Conservation (phyloP, 2,113 vertebrate genomes). For the Ptilonorhynchus violaceus region DNA sequence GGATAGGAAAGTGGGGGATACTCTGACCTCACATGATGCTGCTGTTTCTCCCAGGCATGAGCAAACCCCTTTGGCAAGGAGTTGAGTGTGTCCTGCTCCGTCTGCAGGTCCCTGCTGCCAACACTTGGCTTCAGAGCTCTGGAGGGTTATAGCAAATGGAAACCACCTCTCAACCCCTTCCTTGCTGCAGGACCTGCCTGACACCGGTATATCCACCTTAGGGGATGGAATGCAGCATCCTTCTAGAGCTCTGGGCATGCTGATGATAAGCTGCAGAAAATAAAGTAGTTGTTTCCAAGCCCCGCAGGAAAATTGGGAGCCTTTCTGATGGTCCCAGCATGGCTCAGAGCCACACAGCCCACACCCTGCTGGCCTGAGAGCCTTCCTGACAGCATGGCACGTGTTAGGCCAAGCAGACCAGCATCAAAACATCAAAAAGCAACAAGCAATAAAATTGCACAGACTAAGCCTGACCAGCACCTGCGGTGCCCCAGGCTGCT, state of each 20-base stretch:
- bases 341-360: not conserved
- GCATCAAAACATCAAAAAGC: not conserved
- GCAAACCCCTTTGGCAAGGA: not conserved
- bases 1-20: not conserved
- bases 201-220: not conserved
- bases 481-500: not conserved
- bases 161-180: not conserved
- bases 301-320: not conserved
- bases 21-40: not conserved
- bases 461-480: not conserved
- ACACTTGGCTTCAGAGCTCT: not conserved
- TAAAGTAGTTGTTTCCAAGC: not conserved
- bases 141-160: not conserved
- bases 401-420: not conserved
- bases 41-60: not conserved
- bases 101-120: not conserved
- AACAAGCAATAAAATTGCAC: not conserved
- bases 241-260: not conserved
- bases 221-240: not conserved
- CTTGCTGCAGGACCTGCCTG: not conserved
- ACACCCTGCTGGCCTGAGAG: fast-evolving
- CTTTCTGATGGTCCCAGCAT: not conserved
- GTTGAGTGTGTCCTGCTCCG: not conserved
- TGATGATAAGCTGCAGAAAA: not conserved
- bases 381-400: not conserved